Conservation (phyloP, 2,113 vertebrate genomes). For the Maccullochella peelii region DNA sequence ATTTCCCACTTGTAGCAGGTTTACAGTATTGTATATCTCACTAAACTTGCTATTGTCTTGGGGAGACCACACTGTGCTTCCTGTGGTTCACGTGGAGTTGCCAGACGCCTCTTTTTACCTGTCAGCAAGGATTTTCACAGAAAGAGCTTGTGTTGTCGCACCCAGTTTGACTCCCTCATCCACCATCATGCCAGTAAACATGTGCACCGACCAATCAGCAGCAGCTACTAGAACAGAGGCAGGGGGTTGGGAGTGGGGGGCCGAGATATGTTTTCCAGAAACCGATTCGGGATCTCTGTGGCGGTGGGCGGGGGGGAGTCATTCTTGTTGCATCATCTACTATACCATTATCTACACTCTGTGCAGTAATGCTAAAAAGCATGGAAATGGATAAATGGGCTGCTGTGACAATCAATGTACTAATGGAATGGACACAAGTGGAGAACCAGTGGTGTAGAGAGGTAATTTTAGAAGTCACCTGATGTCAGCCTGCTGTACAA, state of each 20-base stretch:
- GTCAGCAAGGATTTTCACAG: constrained; percentile 54
- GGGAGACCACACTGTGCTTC: constrained; percentile 29
- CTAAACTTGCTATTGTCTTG: constrained; percentile 43
- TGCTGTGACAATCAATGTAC: constrained; percentile 37
- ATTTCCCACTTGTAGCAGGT: background rate
- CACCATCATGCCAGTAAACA: constrained; percentile 2
- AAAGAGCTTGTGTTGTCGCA: constrained; percentile 48
- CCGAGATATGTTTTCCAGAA: constrained; percentile 5
- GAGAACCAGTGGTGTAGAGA: background rate
- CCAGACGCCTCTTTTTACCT: constrained; percentile 42
- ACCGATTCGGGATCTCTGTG: background rate
- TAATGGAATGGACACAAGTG: constrained; percentile 39
- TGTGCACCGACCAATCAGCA: constrained; percentile 21
- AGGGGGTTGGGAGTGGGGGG: background rate
- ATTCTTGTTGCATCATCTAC: constrained; percentile 14
- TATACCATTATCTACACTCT: constrained; percentile 33
- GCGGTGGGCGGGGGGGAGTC: background rate
- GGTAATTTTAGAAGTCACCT: constrained; percentile 24
- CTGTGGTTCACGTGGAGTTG: constrained; percentile 32
- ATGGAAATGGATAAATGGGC: constrained; percentile 22
- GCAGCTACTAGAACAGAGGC: constrained; percentile 6
- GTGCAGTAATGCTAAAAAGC: constrained; percentile 16
- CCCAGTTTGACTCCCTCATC: constrained; percentile 34
- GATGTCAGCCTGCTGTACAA: background rate
- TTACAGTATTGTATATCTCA: constrained; percentile 35